Evolutionary conservation across 2,888 invertebrate genomes (phyloP), one percentile per base, ranked within the genome.

Genomic region (Morpho achilles): DNA sequence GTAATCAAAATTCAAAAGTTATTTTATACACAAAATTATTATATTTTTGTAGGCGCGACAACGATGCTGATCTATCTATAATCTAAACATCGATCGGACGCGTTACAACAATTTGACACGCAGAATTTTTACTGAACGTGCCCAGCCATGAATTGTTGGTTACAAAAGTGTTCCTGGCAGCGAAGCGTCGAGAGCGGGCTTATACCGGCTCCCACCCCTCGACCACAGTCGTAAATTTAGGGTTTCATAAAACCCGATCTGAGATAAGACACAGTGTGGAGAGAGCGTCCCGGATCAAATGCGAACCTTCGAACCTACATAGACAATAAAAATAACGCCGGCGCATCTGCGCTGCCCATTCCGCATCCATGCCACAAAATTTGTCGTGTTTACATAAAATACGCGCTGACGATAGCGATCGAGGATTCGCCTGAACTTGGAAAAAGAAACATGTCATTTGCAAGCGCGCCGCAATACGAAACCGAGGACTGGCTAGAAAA

Each of bases 191-290:
- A 84, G 84, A 82, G 84, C 80, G 80, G 82, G 86, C 87, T 88
- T 84, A 74, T 83, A 81, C 80, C 74, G 77, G 75, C 85, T 82
- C 81, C 86, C 81, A 79, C 85, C 87, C 88, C 87, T 80, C 84
- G 73, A 77, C 86, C 85, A 75, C 87, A 89, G 85, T 89, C 90
- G 89, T 90, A 90, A 90, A 90, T 90, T 90, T 89, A 89, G 90
- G 90, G 90, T 89, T 90, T 90, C 89, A 90, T 90, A 90, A 90
- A 89, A 90, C 89, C 89, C 88, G 90, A 90, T 90, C 78, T 74
- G 80, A 90, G 90, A 90, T 90, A 90, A 90, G 87, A 88, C 88
- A 87, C 87, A 87, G 88, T 86, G 87, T 80, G 81, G 84, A 86
- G 84, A 80, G 81, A 84, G 81, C 62, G 59, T 80, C 87, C 87